Percentiles rank a stretch among this genome's conserved stretches.
phyloP scores from a whole-genome alignment of 2,113 vertebrate genomes.

The Ctenomys sociabilis region DNA sequence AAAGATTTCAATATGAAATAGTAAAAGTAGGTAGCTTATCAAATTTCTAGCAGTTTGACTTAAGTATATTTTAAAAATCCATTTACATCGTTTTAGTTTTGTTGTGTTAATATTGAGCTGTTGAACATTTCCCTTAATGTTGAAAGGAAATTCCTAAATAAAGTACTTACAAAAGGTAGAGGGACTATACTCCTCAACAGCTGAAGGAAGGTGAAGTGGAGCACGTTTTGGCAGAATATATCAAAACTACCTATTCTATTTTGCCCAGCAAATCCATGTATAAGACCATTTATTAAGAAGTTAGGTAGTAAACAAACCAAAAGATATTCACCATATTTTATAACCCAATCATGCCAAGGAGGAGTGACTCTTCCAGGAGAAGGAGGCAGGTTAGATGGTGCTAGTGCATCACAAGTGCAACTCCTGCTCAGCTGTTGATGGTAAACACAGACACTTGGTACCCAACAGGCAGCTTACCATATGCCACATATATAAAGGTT shows the following conservation, averaged over 20 bases:
- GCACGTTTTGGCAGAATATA: too few species aligned
- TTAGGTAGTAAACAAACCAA: background rate
- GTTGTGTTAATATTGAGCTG: background rate
- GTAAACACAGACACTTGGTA: accelerated
- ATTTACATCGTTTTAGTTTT: background rate
- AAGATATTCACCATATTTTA: background rate
- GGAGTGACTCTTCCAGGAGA: background rate
- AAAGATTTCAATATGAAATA: background rate
- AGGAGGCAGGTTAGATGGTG: background rate
- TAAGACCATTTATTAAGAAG: background rate
- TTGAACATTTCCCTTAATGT: background rate
- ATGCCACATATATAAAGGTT: accelerated
- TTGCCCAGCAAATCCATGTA: background rate
- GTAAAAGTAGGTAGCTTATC: background rate
- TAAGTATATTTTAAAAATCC: background rate
- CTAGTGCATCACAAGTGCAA: accelerated
- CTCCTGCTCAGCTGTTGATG: background rate
- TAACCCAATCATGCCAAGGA: background rate
- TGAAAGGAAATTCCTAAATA: background rate
- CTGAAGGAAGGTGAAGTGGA: background rate
- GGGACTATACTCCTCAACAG: too few species aligned
- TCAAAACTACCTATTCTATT: background rate
- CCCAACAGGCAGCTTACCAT: background rate
- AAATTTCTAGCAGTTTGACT: background rate
- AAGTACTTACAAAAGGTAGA: background rate